Evolutionary conservation across 2,888 invertebrate genomes (phyloP), one percentile per base, ranked within the genome.

Genomic region (Chymomyza fuscimana): DNA sequence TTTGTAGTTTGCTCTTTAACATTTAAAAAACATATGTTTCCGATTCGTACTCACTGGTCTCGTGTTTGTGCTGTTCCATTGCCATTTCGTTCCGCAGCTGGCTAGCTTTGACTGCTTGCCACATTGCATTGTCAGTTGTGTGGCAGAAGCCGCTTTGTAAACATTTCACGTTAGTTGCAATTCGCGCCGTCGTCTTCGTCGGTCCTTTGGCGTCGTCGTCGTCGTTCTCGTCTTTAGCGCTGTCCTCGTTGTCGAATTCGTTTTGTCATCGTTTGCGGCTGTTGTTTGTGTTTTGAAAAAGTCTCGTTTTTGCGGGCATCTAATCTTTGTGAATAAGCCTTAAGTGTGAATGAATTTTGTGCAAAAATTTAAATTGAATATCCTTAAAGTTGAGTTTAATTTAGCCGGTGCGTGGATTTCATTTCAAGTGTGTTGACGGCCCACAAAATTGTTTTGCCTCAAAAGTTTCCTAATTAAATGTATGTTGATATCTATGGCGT

Each of bases 61-160:
- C 76, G 65, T 72, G 69, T 72, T 63, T 75, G 59, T 51, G 60
- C 73, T 78, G 83, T 82, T 87, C 54, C 87, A n/a, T 63, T 82
- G 72, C 76, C 83, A 80, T 68, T 69, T 72, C 77, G 75, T 85
- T 76, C 73, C 84, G 61, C 76, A 70, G 74, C 67, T 68, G 80
- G 75, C 67, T 75, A 65, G 72, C 65, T 29, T 60, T 58, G 10
- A 15, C 29, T 58, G 25, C 63, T 71, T 73, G 71, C 73, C 67
- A 77, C 56, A 22, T 63, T 32, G 63, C 50, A 15, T 50, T 10
- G 58, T 85, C 87, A 84, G 84, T 84, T 84, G 87, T 82, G 84
- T 84, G 87, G 84, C 84, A 87, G 79, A 79, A 87, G 84, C 84
- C 84, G 87, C 84, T 84, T 84, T 87, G 87, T 87, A 85, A 85